phyloP scores from a whole-genome alignment of 2,888 invertebrate genomes.

The Augochlorella aurata region DNA sequence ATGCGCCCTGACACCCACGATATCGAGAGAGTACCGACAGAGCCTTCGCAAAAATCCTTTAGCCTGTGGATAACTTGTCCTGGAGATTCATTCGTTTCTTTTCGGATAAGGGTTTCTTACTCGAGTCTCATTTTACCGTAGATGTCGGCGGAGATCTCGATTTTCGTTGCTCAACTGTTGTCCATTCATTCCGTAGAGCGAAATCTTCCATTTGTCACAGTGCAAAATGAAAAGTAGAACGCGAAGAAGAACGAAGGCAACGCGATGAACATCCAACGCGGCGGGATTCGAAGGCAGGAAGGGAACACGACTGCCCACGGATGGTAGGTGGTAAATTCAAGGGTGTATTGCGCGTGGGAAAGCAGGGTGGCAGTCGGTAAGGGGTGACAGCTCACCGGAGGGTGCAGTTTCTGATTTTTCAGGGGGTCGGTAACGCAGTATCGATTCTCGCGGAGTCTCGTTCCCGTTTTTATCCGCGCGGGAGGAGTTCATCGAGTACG shows the following conservation, averaged over 20 bases:
- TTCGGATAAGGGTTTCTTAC: too few relatives aligned
- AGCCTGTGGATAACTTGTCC: neutral
- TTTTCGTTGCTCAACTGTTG: too few relatives aligned
- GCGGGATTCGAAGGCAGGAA: neutral
- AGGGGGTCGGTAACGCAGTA: constrained; percentile 59
- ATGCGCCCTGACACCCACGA: constrained; percentile 72
- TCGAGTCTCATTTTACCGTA: too few relatives aligned
- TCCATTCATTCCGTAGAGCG: too few relatives aligned
- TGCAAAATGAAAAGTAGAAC: too few relatives aligned
- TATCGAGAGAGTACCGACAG: constrained; percentile 52
- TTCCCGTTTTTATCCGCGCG: neutral
- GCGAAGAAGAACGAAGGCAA: too few relatives aligned
- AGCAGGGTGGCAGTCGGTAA: constrained; percentile 57
- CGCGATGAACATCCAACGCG: neutral
- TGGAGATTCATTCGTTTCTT: neutral
- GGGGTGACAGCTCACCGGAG: constrained; percentile 31
- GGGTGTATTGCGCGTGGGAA: neutral
- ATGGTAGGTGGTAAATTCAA: constrained; percentile 33
- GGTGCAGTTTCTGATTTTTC: neutral
- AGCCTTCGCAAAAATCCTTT: neutral
- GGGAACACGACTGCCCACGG: constrained; percentile 33
- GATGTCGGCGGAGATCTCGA: too few relatives aligned
- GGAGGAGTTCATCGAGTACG: neutral
- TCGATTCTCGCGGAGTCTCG: neutral
- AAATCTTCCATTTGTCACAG: too few relatives aligned